Base-by-base conservation (phyloP, 1,140 invertebrate genomes). In the Drosophila funebris region DNA sequence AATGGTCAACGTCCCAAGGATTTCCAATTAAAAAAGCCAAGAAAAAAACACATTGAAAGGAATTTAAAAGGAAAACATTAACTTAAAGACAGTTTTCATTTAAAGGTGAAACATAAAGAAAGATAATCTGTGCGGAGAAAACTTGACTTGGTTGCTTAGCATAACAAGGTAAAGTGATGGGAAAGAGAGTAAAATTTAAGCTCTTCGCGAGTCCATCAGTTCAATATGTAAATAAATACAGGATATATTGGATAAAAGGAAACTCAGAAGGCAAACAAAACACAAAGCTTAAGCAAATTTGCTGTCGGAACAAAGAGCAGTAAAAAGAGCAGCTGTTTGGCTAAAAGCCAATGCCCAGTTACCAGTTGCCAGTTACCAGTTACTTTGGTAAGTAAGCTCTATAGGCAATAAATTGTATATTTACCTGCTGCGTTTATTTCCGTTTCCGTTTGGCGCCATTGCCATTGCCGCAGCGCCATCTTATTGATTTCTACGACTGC, bases 401-500 rank as follows among this genome's bases (percentile, higher is more conserved):
- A n/a, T 46, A 4, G n/a, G 44, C 56, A 13, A 46, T 48, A 68
- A 48, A 37, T 33, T 63, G 53, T 20, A 53, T 46, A 64, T 67
- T 67, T 61, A 68, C 70, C 64, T 68, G 64, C 46, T 39, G 43
- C 33, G 33, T 53, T 73, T 43, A 68, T 68, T 72, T 72, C 69
- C 62, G 69, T 18, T 72, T 66, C 62, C 53, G 39, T 60, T 60
- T 37, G 27, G 24, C 7, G 29, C 20, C 24, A 27, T 9, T 13
- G 1, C 6, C n/a, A 5, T 43, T 24, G 37, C 48, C 11, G 18
- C 11, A 6, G 22, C 52, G 22, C 11, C 56, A 14, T 54, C 56
- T 68, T 73, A 61, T 73, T 73, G 70, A 73, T 73, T 73, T 54
- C 70, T 68, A 57, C 44, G 13, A 18, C 58, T 20, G 80, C 43